Evolutionary conservation across 1,140 invertebrate genomes (phyloP).

Genomic region (Chlorops oryzae): DNA sequence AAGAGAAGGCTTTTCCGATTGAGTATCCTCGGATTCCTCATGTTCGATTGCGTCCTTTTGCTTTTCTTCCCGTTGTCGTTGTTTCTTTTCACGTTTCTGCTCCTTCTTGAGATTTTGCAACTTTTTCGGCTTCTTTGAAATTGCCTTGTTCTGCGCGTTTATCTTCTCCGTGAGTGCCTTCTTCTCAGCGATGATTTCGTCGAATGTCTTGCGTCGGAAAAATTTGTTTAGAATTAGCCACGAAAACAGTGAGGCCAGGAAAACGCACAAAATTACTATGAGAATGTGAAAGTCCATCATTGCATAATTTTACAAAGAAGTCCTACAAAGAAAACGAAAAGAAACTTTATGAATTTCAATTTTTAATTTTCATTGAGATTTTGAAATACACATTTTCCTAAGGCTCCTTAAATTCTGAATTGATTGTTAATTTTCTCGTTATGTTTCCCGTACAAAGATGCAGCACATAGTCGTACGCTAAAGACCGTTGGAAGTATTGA

Average conservation of each 20-base stretch:
- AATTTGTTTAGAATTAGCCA: constrained; percentile 45
- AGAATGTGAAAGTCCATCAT: constrained; percentile 48
- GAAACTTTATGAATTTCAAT: no score
- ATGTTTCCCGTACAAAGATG: no score
- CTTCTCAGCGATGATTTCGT: constrained; percentile 44
- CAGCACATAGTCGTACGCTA: no score
- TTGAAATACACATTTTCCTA: no score
- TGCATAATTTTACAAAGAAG: constrained; percentile 35
- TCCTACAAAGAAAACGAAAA: not conserved
- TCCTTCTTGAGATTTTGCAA: constrained; percentile 39
- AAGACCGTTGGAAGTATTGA: no score
- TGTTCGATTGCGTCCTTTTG: constrained; percentile 25
- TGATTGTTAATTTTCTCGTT: no score
- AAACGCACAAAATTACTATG: constrained; percentile 43
- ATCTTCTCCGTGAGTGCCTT: constrained; percentile 40
- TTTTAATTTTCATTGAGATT: no score
- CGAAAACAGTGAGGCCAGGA: constrained; percentile 41
- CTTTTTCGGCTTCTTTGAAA: constrained; percentile 24
- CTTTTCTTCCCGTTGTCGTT: constrained; percentile 32
- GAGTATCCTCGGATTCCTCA: constrained; percentile 44
- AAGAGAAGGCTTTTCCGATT: constrained; percentile 38
- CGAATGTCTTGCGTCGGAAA: constrained; percentile 43
- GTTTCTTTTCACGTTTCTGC: constrained; percentile 41
- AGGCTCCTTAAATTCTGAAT: no score
- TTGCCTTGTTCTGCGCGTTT: constrained; percentile 30